Base-by-base conservation (phyloP, 2,888 invertebrate species). In the Sinopyrophorus schimmeli region DNA sequence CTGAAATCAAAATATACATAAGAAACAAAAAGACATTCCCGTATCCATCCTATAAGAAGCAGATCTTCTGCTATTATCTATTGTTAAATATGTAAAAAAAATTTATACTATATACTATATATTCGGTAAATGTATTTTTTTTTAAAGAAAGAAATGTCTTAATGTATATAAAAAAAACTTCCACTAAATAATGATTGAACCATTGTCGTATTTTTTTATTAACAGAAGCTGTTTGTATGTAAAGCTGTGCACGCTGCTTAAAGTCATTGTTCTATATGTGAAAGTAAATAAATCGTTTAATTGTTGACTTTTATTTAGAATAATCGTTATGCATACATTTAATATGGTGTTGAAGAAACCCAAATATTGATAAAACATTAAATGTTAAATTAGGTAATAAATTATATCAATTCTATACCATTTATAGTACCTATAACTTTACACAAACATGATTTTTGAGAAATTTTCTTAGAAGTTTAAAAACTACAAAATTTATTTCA, bases 181-280 rank as follows among this genome's bases (percentile, higher is more conserved):
- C 46, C 37, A 35, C 30, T 46, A 51, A 51, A 49, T 46, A 34
- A 46, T 51, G 47, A 41, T 51, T 27, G 26, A 49, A 49, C 46
- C 47, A 51, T 46, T 47, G 51, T 47, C 44, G 51, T 51, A 57
- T 58, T 58, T 58, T 58, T 58, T 55, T n/a, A n/a, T n/a, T 58
- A 57, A 57, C 48, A 51, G 41, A 41, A 37, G 41, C 53, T 55
- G 46, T 57, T 55, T 57, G 54, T 49, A 50, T 55, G 55, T 55
- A 46, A 58, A 56, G 60, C 57, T 59, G 58, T 59, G 60, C 60
- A 61, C 60, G 59, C 60, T 55, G 47, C 59, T 57, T 57, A 50
- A 32, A 40, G 47, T 54, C 51, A 50, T 52, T 57, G 57, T 57
- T 46, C 48, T 54, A 53, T 53, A 57, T 48, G 57, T 57, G 48